These are phyloP conservation scores for Cryptotermes secundus DNA, from an alignment of 1,140 invertebrate genomes.

Conservation along the genomic window DNA sequence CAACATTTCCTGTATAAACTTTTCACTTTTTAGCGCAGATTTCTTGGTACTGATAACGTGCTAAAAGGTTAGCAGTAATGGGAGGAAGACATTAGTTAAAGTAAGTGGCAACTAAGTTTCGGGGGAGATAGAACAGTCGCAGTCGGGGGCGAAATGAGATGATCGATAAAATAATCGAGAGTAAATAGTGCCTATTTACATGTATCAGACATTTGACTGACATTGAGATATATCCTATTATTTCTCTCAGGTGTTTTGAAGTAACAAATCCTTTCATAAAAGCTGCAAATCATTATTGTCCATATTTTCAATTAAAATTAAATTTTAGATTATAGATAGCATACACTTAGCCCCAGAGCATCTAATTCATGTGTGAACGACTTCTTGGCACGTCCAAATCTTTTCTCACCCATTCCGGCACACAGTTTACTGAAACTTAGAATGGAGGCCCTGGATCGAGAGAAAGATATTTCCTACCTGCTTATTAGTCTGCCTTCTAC, in stretches of 20 bases:
- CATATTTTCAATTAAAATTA: neutral
- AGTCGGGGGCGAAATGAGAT: too few species aligned
- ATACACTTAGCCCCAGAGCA: neutral
- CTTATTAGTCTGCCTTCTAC: neutral
- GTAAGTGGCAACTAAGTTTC: too few species aligned
- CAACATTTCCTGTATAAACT: too few species aligned
- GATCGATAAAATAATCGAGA: too few species aligned
- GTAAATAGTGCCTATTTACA: neutral
- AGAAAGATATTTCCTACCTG: neutral
- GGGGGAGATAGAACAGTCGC: too few species aligned
- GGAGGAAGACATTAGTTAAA: too few species aligned
- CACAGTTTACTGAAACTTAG: neutral
- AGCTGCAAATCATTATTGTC: constrained; percentile 1
- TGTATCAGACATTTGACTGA: neutral
- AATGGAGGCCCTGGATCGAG: neutral
- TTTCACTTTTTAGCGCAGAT: too few species aligned
- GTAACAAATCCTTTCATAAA: neutral
- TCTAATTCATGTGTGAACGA: neutral
- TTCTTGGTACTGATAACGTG: too few species aligned
- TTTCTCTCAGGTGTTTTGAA: neutral
- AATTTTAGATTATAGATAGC: neutral
- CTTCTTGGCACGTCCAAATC: neutral
- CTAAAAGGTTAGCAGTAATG: too few species aligned
- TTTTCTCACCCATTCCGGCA: neutral
- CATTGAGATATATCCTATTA: neutral